phyloP scores from a whole-genome alignment of 2,888 invertebrate genomes.

The Pseudococcus longispinus region DNA sequence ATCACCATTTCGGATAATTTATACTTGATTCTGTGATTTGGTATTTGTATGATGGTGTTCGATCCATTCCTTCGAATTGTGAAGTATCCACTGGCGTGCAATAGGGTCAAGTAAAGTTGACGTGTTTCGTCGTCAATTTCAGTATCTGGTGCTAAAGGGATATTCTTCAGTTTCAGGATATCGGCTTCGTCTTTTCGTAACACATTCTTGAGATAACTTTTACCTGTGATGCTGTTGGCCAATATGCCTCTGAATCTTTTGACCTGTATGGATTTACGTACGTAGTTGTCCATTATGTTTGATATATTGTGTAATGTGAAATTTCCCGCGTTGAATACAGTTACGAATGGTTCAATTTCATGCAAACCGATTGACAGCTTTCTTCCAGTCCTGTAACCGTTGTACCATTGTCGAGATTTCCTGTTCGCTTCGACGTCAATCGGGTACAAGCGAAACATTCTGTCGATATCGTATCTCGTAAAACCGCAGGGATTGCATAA shows the following conservation, averaged over 20 bases:
- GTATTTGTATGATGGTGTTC: neutral
- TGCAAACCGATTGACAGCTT: neutral
- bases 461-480: neutral
- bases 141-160: neutral
- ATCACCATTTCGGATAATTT: neutral
- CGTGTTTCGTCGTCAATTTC: neutral
- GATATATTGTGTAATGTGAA: neutral
- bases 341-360: neutral
- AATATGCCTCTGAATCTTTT: neutral
- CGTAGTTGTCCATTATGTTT: neutral
- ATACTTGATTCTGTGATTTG: neutral
- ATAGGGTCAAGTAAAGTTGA: neutral
- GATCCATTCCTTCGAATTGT: neutral
- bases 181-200: neutral
- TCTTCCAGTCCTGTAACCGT: neutral
- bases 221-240: neutral
- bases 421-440: neutral
- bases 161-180: neutral
- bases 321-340: neutral
- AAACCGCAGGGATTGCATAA: neutral
- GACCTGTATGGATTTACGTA: neutral
- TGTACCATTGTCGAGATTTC: constrained; percentile 27
- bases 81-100: neutral
- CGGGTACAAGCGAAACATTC: neutral
- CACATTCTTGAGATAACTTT: neutral